Conservation (phyloP, 2,797 vertebrate genomes). For the Microcaecilia unicolor region DNA sequence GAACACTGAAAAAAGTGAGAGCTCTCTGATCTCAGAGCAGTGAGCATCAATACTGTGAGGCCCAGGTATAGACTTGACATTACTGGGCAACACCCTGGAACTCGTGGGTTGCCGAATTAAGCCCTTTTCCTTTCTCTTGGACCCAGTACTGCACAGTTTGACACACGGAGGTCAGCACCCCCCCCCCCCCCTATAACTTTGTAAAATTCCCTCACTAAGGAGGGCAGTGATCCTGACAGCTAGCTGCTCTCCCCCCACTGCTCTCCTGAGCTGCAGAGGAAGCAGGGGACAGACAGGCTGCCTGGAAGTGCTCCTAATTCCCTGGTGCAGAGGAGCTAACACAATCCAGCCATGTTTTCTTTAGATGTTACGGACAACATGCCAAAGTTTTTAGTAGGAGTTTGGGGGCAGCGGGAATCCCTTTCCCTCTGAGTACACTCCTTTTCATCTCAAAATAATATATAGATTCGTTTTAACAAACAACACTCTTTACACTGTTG, state of each 20-base stretch:
- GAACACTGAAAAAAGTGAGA: no score
- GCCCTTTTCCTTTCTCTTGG: conserved; percentile 10
- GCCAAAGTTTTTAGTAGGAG: conserved; percentile 6
- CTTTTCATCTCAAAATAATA: conserved; percentile 17
- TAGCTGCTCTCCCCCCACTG: conserved; percentile 13
- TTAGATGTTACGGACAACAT: conserved; percentile 8
- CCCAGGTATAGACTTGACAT: no score
- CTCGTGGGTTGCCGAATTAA: no score
- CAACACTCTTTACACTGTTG: background rate
- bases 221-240: conserved; percentile 29
- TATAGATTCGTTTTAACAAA: background rate
- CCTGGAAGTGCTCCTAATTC: conserved; percentile 15
- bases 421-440: background rate
- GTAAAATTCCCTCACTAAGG: conserved; percentile 4
- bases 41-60: no score
- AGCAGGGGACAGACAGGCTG: conserved; percentile 8
- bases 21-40: no score
- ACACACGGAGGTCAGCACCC: conserved; percentile 19
- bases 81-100: no score
- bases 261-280: conserved; percentile 26
- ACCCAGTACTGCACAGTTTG: background rate
- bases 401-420: conserved; percentile 11
- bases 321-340: conserved; percentile 14
- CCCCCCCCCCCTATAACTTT: conserved; percentile 22
- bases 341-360: background rate